phyloP scores from a whole-genome alignment of 1,140 invertebrate species.

The Caenorhabditis inopinata region DNA sequence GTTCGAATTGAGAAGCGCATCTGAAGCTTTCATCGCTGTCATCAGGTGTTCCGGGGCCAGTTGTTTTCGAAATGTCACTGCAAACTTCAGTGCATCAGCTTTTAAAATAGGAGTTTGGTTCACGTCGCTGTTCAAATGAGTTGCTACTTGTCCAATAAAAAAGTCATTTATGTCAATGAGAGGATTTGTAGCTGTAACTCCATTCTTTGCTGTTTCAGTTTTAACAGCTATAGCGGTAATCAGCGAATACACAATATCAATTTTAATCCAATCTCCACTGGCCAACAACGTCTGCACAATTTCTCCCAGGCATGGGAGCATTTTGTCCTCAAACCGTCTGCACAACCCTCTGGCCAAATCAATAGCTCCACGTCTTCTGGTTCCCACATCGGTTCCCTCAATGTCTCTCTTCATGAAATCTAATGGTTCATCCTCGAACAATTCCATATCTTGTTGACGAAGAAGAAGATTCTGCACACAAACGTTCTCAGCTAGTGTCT shows the following conservation, averaged over 20 bases:
- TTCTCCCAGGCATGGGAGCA: background rate
- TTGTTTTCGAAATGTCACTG: constrained; percentile 35
- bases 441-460: constrained; percentile 77
- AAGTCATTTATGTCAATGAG: constrained; percentile 39
- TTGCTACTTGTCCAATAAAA: constrained; percentile 29
- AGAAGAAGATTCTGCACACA: constrained; percentile 33
- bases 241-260: constrained; percentile 37
- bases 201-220: constrained; percentile 29
- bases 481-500: constrained; percentile 72
- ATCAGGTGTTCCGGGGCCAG: constrained; percentile 35
- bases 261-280: constrained; percentile 34
- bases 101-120: constrained; percentile 39
- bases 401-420: constrained; percentile 95
- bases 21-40: constrained; percentile 4
- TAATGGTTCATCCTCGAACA: constrained; percentile 95
- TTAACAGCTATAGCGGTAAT: constrained; percentile 31
- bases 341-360: constrained; percentile 84
- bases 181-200: constrained; percentile 33
- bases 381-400: constrained; percentile 87
- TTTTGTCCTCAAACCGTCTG: constrained; percentile 7
- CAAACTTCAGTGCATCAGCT: constrained; percentile 40
- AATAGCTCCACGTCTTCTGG: constrained; percentile 86
- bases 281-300: background rate
- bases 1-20: background rate
- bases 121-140: constrained; percentile 6